Evolutionary conservation across 2,888 invertebrate genomes (phyloP), one percentile per base, ranked within the genome.

Genomic region (Dryadula phaetusa): DNA sequence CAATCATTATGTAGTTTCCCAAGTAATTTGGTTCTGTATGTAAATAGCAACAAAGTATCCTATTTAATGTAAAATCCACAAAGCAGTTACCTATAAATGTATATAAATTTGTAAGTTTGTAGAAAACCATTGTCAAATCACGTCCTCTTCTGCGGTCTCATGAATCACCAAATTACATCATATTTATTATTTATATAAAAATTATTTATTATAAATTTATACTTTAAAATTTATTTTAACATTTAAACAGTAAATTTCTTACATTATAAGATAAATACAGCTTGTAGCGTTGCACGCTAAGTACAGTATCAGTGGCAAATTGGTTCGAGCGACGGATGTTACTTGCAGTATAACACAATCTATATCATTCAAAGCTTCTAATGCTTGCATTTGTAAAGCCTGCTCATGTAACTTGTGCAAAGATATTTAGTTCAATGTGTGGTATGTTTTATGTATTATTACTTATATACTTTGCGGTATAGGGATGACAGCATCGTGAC

Each of bases 261-360:
- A 32, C 14, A 60, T 28, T 28, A 18, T 18, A 18, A 60, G 18
- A 46, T 60, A 46, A 60, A 46, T 46, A 28, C 46, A 60, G 42
- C 60, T n/a, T 60, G 60, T 32, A 32, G 46, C 44, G 32, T n/a
- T n/a, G 44, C 47, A 47, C 56, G 14, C 32, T 56, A 37, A 56
- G 64, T 56, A 64, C 32, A 56, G 64, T 64, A 47, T 64, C 47
- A 64, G 40, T 40, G 22, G 56, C 25, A 58, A 64, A 47, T 64
- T 58, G 56, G 47, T 64, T 46, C 64, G 14, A 16, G 47, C 58
- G 56, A n/a, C n/a, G 46, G 64, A 40, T 47, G 47, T 20, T 58
- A n/a, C 16, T n/a, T 64, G 44, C 16, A 18, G 4, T 16, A 49
- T 49, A 49, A 25, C 25, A 47, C 25, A 56, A 28, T 64, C 47